Percentiles rank a stretch among this genome's conserved stretches.
Conservation (phyloP, 1,140 invertebrate species). For the Samia ricini region DNA sequence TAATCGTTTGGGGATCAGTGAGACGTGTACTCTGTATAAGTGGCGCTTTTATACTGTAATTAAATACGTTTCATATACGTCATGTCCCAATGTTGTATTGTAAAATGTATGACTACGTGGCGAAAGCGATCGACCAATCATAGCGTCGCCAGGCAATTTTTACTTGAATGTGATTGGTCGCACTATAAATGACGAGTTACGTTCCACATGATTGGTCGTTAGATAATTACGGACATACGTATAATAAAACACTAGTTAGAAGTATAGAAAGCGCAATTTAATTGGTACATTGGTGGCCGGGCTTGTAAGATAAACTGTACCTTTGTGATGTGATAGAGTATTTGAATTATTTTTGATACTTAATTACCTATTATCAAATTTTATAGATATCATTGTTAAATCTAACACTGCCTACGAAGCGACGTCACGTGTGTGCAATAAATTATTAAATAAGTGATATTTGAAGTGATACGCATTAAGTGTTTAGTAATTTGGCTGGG, state of each 20-base stretch:
- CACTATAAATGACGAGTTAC: too few relatives aligned
- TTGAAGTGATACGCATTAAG: conserved; percentile 5
- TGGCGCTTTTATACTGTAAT: conserved; percentile 3
- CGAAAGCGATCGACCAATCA: background rate
- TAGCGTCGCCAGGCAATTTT: background rate
- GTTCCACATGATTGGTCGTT: too few relatives aligned
- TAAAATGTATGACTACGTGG: background rate
- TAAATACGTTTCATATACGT: conserved; percentile 2
- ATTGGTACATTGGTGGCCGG: conserved; percentile 22
- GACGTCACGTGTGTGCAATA: conserved; percentile 39
- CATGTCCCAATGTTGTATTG: conserved; percentile 10
- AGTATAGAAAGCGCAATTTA: conserved; percentile 12
- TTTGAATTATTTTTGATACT: conserved; percentile 50
- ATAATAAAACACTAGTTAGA: background rate
- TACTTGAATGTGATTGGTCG: background rate
- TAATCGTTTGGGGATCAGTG: conserved; percentile 36
- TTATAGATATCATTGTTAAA: conserved; percentile 30
- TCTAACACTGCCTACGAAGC: conserved; percentile 36
- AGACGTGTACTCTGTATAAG: conserved; percentile 24
- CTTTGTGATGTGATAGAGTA: conserved; percentile 29
- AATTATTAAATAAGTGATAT: conserved; percentile 11
- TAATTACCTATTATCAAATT: conserved; percentile 40
- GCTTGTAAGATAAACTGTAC: conserved; percentile 27
- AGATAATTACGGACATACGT: background rate
- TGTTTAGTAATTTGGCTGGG: background rate